These are phyloP conservation scores for Balearica regulorum DNA, from an alignment of 2,797 vertebrate genomes.

Conservation along the genomic window DNA sequence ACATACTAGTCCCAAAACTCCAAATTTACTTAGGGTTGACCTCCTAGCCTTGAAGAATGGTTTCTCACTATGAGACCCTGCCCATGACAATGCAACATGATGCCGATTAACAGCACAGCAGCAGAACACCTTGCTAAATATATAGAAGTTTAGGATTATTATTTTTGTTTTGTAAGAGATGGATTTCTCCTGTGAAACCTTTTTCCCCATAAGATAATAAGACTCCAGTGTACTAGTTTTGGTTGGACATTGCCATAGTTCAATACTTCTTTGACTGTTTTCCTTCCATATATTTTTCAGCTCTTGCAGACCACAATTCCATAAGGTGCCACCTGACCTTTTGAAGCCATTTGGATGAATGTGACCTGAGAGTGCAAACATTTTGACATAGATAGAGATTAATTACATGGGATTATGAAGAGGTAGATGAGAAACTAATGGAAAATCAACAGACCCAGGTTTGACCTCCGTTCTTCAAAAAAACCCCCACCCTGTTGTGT, in stretches of 20 bases:
- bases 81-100: background rate
- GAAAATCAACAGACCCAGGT: background rate
- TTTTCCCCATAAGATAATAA: background rate
- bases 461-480: background rate
- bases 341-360: background rate
- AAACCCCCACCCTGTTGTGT: rapidly evolving
- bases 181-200: background rate
- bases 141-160: background rate
- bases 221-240: background rate
- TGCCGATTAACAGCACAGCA: background rate
- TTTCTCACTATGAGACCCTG: background rate
- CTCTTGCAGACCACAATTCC: background rate
- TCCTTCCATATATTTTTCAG: background rate
- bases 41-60: background rate
- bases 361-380: background rate
- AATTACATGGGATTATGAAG: background rate
- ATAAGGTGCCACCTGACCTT: background rate
- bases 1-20: background rate
- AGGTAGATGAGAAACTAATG: background rate
- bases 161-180: background rate
- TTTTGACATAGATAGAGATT: background rate
- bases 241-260: background rate
- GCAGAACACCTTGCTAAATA: background rate
- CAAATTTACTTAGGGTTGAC: background rate
- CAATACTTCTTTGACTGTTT: background rate